phyloP scores from a whole-genome alignment of 2,888 invertebrate species.

The Apeira syringaria region DNA sequence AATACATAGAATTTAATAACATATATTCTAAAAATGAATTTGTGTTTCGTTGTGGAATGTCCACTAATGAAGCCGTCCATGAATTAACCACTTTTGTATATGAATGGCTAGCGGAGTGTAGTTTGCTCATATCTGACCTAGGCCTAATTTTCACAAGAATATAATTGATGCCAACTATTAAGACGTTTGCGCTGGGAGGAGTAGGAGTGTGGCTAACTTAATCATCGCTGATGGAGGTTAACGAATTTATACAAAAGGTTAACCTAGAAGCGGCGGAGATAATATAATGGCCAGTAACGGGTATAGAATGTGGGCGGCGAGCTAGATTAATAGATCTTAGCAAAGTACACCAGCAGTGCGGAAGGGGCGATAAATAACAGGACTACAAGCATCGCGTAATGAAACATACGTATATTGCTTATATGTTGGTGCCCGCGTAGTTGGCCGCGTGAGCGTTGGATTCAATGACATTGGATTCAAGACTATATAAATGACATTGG shows the following conservation, averaged over 20 bases:
- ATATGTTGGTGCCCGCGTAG: too few relatives aligned
- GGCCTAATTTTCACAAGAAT: too few relatives aligned
- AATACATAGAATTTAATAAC: too few relatives aligned
- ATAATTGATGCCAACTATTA: not conserved
- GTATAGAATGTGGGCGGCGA: constrained; percentile 9
- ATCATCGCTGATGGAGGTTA: constrained; percentile 13
- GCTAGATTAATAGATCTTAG: constrained; percentile 14
- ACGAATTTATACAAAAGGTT: constrained; percentile 18
- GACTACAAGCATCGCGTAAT: not conserved
- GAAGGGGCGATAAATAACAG: constrained; percentile 3
- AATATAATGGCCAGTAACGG: constrained; percentile 17
- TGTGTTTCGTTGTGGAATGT: too few relatives aligned
- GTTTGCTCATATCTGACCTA: too few relatives aligned
- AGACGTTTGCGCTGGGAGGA: not conserved
- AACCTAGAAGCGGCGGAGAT: constrained; percentile 13
- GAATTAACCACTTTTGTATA: too few relatives aligned
- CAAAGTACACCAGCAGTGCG: constrained; percentile 4
- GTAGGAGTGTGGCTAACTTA: constrained; percentile 8
- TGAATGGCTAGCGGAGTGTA: too few relatives aligned
- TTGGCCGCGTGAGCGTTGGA: too few relatives aligned
- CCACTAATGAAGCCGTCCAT: too few relatives aligned
- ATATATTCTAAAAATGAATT: too few relatives aligned
- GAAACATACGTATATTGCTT: not conserved
- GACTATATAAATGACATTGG: too few relatives aligned
- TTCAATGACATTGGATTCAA: too few relatives aligned